Evolutionary conservation across 2,888 invertebrate genomes (phyloP), one percentile per base, ranked within the genome.

Genomic region (Furcula furcula): DNA sequence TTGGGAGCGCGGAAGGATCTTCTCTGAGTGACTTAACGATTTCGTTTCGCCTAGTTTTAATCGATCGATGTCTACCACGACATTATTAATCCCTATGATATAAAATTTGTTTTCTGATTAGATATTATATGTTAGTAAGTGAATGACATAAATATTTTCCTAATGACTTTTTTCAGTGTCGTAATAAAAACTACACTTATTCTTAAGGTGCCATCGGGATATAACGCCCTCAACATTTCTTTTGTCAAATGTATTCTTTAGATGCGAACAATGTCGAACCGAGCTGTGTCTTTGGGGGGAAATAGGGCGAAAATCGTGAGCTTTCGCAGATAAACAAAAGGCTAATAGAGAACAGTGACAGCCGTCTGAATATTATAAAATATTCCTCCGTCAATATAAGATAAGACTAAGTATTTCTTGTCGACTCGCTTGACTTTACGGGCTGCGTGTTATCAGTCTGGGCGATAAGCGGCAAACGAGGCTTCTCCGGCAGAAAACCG

Each of bases 401-500:
- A 76, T 76, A 75, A 76, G 67, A 46, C 56, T 68, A 64, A 74
- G 61, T 68, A 66, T 71, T 65, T 70, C 71, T 66, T 66, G 71
- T 65, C 66, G 65, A 70, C 63, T 65, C 58, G 66, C 70, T 72
- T 72, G 68, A 65, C 60, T 70, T 74, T 71, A 76, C 66, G 65
- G 65, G 46, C 59, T 48, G 45, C 46, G 56, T 62, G 63, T 72
- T 78, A 79, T 79, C 78, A 73, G 68, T 51, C 53, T 40, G 52
- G 57, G 63, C 62, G 78, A 78, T 79, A 79, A 76, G 74, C 67
- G 55, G 65, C 62, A 74, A 78, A 76, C 72, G 76, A 76, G 73
- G 44, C 51, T 60, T 67, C 72, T 64, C 62, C 61, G 63, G 60
- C 40, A 65, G 70, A 61, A 74, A 73, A 70, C 72, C 70, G 70